Conservation (phyloP, 2,888 invertebrate species). For the Zonitis immaculata region DNA sequence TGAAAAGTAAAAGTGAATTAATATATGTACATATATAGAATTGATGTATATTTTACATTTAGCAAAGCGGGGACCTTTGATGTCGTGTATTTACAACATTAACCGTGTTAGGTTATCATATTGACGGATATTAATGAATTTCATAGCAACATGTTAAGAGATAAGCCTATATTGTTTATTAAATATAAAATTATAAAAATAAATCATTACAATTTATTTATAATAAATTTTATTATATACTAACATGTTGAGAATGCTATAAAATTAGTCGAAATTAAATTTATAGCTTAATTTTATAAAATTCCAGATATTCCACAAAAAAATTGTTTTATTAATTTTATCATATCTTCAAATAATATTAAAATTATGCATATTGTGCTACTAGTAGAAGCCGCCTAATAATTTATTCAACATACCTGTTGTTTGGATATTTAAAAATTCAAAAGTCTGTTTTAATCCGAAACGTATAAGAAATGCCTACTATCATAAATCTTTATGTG, state of each 20-base stretch:
- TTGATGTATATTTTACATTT: background rate
- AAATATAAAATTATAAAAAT: conserved; percentile 13
- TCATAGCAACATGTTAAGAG: conserved; percentile 24
- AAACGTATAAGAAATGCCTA: conserved; percentile 50
- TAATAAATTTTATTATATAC: conserved; percentile 2
- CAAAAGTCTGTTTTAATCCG: conserved; percentile 48
- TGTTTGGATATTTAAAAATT: conserved; percentile 47
- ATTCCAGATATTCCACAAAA: too few relatives aligned
- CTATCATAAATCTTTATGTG: conserved; percentile 50
- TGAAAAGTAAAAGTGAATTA: too few relatives aligned
- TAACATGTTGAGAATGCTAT: background rate
- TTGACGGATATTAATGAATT: conserved; percentile 27
- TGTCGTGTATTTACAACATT: conserved; percentile 1
- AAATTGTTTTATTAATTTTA: too few relatives aligned
- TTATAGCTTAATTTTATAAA: background rate
- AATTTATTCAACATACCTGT: conserved; percentile 46
- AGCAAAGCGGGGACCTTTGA: conserved; percentile 1
- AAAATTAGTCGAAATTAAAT: background rate
- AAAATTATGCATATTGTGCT: conserved; percentile 39
- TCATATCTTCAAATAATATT: conserved; percentile 36
- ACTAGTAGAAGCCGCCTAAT: conserved; percentile 37
- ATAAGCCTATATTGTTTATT: conserved; percentile 18
- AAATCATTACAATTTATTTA: conserved; percentile 6
- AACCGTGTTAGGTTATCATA: conserved; percentile 8
- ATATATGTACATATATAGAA: too few relatives aligned